Evolutionary conservation across 2,797 vertebrate species (phyloP), one percentile per base, ranked within the genome.

Genomic region (Perodicticus potto): DNA sequence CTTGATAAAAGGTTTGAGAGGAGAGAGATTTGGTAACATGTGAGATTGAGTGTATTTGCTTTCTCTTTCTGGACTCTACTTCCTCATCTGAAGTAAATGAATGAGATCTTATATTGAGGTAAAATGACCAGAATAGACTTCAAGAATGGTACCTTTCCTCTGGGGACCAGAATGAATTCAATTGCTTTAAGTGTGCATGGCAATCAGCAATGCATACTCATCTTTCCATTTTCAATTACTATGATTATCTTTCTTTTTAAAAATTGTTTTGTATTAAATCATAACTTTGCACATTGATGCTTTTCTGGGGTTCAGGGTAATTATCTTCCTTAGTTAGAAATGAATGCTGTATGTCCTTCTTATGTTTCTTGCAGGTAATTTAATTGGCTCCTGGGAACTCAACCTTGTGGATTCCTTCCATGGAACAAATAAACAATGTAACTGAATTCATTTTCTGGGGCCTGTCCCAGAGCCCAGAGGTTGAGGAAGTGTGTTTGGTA

Each of bases 391-490:
- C 77, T 45, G 19, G 8, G 11, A 91, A 23, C 14, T 76, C 82
- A 34, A 0, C 19, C 13, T 25, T 0, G 14, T 34, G 45, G 22
- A 81, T 1, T 43, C 74, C 86, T 59, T n/a, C 70, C 80, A 95
- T 88, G 93, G 81, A 61, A 83, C 67, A 74, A n/a, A 34, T 61
- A 57, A 96, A 89, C 45, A 97, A 95, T 19, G 91, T 97, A 20
- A 97, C 72, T 80, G 80, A 95, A 57, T 97, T 98, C 69, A 86
- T 97, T 90, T 97, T 97, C 76, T 89, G 34, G 88, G 96, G 97
- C 10, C 88, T 98, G 88, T 95, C 96, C 70, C 92, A 96, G 34
- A 96, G 74, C 5, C 73, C 13, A 73, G 82, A 77, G 9, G 40
- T 95, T 16, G 91, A 96, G 45, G 23, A 84, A 72, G 49, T 88